These are phyloP conservation scores for Pipistrellus kuhlii DNA, from an alignment of 2,797 vertebrate species.

Conservation along the genomic window DNA sequence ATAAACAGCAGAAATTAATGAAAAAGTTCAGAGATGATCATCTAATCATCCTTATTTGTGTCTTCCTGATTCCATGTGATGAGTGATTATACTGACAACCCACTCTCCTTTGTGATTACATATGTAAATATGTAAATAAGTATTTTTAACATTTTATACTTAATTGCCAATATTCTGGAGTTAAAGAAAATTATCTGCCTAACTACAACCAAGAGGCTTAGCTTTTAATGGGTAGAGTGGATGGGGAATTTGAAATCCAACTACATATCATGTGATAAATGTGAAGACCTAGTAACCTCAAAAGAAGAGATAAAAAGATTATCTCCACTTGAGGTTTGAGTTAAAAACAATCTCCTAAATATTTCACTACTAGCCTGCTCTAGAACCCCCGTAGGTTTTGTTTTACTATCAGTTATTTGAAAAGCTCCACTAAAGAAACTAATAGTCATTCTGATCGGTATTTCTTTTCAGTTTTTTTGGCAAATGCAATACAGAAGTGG, in stretches of 20 bases:
- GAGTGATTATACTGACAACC: background rate
- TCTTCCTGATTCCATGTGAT: constrained; percentile 24
- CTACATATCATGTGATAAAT: background rate
- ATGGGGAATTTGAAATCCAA: background rate
- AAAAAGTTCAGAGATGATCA: background rate
- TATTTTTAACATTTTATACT: background rate
- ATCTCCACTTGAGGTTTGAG: background rate
- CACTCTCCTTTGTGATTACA: background rate
- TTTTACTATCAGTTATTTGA: background rate
- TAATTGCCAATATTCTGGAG: constrained; percentile 10
- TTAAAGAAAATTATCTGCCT: background rate
- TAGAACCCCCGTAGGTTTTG: background rate
- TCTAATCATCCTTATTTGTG: background rate
- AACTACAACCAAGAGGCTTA: background rate
- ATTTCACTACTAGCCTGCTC: background rate
- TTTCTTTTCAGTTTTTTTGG: constrained; percentile 17
- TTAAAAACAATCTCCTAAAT: constrained; percentile 20
- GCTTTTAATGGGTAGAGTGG: background rate
- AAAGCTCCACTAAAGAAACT: constrained; percentile 35
- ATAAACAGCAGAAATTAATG: constrained; percentile 42
- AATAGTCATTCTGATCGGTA: background rate
- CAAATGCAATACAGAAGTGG: background rate
- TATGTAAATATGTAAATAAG: background rate
- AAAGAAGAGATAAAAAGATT: background rate
- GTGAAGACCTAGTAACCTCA: background rate